Percentiles rank a stretch among this genome's conserved stretches.
phyloP scores from a whole-genome alignment of 2,113 vertebrate species.

The Turnix velox region DNA sequence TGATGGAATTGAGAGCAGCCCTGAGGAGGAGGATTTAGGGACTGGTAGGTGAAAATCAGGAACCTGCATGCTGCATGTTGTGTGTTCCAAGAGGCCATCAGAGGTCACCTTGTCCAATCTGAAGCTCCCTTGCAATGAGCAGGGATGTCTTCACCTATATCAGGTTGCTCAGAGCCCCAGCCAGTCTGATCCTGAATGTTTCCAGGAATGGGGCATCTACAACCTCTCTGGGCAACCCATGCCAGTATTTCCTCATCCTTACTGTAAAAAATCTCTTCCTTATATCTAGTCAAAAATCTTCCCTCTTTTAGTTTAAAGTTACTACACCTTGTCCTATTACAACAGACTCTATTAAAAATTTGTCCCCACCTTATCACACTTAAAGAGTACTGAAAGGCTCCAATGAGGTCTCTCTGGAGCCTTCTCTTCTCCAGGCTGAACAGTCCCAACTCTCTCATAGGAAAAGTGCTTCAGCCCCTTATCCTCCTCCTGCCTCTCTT shows the following conservation, averaged over 20 bases:
- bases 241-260: not conserved
- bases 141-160: not conserved
- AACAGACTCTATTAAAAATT: not conserved
- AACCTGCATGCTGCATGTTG: not conserved
- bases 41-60: not conserved
- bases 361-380: not conserved
- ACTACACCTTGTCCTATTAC: not conserved
- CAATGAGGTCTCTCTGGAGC: not conserved
- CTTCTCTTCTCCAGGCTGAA: not conserved
- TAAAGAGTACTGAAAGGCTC: not conserved
- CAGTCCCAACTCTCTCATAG: not conserved
- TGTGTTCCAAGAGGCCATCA: not conserved
- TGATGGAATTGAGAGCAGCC: not conserved
- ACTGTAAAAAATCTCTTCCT: not conserved
- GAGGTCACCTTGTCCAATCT: not conserved
- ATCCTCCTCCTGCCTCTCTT: not conserved
- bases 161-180: not conserved
- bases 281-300: not conserved
- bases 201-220: not conserved
- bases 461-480: not conserved
- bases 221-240: not conserved
- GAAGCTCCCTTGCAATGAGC: not conserved
- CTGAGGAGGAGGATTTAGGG: not conserved
- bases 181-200: not conserved
- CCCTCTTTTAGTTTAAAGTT: not conserved